A percentile compares a stretch with the other conserved stretches of the same genome.
Evolutionary conservation across 2,113 vertebrate genomes (phyloP).

Genomic region (Dipodomys merriami): DNA sequence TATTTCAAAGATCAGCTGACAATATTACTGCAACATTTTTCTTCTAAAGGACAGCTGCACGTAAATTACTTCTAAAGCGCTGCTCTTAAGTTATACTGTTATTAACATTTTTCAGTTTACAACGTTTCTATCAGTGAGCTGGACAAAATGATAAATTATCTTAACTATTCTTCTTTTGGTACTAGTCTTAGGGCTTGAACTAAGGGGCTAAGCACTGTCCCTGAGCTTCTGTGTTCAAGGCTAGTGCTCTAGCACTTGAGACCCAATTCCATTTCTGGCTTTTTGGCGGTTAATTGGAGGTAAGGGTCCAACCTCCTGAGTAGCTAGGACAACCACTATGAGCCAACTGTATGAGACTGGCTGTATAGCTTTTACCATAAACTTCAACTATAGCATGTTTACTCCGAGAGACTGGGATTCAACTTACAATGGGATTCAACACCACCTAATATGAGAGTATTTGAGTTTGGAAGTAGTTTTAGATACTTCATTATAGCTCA

Average conservation of each 20-base stretch:
- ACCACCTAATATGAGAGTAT: not conserved
- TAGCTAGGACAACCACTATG: too few species aligned
- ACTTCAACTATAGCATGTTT: not conserved
- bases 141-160: not conserved
- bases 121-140: not conserved
- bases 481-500: not conserved
- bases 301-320: too few species aligned
- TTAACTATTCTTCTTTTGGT: too few species aligned
- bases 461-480: not conserved
- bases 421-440: not conserved
- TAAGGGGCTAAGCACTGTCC: not conserved
- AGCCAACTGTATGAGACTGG: too few species aligned
- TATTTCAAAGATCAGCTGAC: conserved; percentile 17
- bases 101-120: too few species aligned
- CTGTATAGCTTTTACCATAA: not conserved
- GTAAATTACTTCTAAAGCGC: not conserved
- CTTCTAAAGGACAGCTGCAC: not conserved
- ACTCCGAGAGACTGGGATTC: not conserved
- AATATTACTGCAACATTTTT: not conserved
- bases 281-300: too few species aligned
- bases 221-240: too few species aligned
- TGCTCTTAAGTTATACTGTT: not conserved
- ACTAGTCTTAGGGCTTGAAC: too few species aligned
- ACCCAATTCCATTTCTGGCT: too few species aligned
- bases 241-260: too few species aligned